Evolutionary conservation across 2,888 invertebrate species (phyloP).

Genomic region (Spicauda simplicius): DNA sequence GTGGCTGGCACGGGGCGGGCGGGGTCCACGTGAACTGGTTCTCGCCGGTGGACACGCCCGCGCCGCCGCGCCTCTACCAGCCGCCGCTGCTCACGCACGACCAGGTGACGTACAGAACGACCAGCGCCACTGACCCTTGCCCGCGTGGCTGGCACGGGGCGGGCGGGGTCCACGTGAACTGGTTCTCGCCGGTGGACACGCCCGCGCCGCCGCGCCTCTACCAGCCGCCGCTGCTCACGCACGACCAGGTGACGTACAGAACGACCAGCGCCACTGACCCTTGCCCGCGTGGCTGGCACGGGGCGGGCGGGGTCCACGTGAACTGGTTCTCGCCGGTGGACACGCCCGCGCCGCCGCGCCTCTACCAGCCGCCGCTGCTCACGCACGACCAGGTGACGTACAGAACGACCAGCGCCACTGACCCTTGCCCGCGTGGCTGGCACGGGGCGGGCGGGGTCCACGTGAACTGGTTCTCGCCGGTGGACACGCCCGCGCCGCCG

Average conservation of each 20-base stretch:
- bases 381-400: conserved; percentile 73
- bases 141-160: conserved; percentile 49
- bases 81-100: conserved; percentile 67
- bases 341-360: conserved; percentile 60
- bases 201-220: conserved; percentile 57
- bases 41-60: conserved; percentile 85
- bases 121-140: conserved; percentile 37
- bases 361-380: conserved; percentile 55
- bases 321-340: conserved; percentile 90
- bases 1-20: conserved; percentile 65
- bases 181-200: conserved; percentile 88
- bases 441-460: conserved; percentile 85
- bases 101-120: conserved; percentile 66
- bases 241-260: conserved; percentile 71
- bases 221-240: conserved; percentile 61
- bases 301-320: conserved; percentile 86
- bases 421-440: too few relatives aligned
- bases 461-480: conserved; percentile 90
- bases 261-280: conserved; percentile 39
- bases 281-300: too few relatives aligned
- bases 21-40: conserved; percentile 89
- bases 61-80: conserved; percentile 54
- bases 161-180: conserved; percentile 87
- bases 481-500: conserved; percentile 84
- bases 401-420: conserved; percentile 42